phyloP scores from a whole-genome alignment of 2,113 vertebrate genomes.

The Cheirogaleus medius region DNA sequence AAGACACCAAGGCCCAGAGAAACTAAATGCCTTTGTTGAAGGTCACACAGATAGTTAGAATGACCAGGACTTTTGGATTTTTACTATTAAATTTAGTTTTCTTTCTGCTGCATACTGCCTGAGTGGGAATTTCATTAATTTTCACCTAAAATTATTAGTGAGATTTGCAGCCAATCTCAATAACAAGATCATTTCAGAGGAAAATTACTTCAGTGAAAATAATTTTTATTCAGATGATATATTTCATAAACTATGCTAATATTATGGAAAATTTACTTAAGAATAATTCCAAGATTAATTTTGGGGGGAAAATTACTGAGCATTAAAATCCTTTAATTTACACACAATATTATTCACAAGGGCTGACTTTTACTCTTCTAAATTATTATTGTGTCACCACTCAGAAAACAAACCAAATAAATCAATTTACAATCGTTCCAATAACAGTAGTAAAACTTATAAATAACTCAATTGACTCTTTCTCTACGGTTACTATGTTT shows the following conservation, averaged over 20 bases:
- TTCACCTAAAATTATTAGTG: conserved; percentile 2
- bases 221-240: conserved; percentile 4
- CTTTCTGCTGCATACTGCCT: neutral
- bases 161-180: neutral
- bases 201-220: conserved; percentile 51
- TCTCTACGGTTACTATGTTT: neutral
- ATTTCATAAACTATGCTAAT: conserved; percentile 47
- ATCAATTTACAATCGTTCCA: conserved; percentile 3
- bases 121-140: neutral
- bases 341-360: neutral
- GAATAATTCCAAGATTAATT: conserved; percentile 39
- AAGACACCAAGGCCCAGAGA: neutral
- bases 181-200: neutral
- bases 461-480: conserved; percentile 6
- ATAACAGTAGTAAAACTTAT: conserved; percentile 37
- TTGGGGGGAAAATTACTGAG: neutral
- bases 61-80: neutral
- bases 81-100: conserved; percentile 22
- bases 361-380: neutral
- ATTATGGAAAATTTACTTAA: conserved; percentile 16
- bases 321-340: conserved; percentile 6
- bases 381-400: neutral
- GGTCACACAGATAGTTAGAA: neutral
- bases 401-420: conserved; percentile 33
- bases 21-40: conserved; percentile 26